These are phyloP conservation scores for Ctenopoma multispine DNA, from an alignment of 2,797 vertebrate genomes.

Conservation along the genomic window DNA sequence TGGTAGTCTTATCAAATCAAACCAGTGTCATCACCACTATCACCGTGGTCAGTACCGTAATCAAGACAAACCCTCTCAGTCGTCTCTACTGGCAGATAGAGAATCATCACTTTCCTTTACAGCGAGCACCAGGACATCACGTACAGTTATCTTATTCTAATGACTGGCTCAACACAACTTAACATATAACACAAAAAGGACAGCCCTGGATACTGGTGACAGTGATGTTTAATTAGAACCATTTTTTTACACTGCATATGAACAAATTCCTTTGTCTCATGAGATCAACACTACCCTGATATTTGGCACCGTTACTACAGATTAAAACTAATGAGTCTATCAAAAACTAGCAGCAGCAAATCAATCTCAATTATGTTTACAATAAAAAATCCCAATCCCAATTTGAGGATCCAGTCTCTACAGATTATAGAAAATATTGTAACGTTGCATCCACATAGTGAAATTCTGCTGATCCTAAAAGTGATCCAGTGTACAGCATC, in stretches of 20 bases:
- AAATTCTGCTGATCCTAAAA: not conserved
- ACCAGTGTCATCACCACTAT: slow-evolving; percentile 21
- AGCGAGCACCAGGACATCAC: slow-evolving; percentile 25
- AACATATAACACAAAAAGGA: slow-evolving; percentile 13
- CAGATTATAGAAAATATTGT: not conserved
- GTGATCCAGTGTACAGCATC: not conserved
- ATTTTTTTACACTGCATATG: not conserved
- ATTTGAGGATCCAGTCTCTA: not conserved
- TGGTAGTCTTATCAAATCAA: slow-evolving; percentile 56
- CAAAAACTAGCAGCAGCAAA: not conserved
- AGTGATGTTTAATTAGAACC: not conserved
- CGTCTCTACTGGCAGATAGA: slow-evolving; percentile 78
- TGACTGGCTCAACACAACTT: slow-evolving; percentile 16
- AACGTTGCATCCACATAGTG: not conserved
- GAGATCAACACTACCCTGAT: not conserved
- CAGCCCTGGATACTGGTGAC: slow-evolving; percentile 17
- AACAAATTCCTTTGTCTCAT: not conserved
- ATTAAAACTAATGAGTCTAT: not conserved
- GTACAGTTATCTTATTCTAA: slow-evolving; percentile 12
- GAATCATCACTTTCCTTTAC: slow-evolving; percentile 52
- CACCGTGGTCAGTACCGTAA: slow-evolving; percentile 3
- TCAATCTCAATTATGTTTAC: not conserved
- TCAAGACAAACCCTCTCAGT: slow-evolving; percentile 24
- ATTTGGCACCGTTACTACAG: not conserved
- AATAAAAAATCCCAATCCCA: not conserved